phyloP scores from a whole-genome alignment of 2,797 vertebrate genomes.

The Cyprinella venusta region DNA sequence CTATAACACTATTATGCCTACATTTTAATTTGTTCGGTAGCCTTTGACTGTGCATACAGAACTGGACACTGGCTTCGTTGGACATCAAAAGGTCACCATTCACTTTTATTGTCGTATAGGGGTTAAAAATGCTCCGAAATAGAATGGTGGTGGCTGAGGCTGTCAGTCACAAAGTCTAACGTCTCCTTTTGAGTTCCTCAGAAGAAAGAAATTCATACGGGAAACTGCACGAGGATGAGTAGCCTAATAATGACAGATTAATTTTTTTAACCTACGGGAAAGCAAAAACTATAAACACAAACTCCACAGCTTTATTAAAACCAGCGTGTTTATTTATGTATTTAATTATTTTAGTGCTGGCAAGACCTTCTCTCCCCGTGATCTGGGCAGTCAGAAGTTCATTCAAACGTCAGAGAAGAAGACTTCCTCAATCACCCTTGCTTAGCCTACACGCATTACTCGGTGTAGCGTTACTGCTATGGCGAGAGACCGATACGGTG shows the following conservation, averaged over 20 bases:
- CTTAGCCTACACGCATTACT: too few relatives aligned
- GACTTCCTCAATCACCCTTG: conserved; percentile 22
- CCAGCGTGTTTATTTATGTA: neutral
- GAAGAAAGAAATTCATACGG: neutral
- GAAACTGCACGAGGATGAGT: neutral
- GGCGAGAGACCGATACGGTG: neutral
- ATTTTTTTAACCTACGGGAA: neutral
- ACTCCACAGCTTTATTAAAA: neutral
- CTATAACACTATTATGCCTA: neutral
- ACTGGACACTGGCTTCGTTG: neutral
- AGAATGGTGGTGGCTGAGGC: neutral
- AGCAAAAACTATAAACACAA: neutral
- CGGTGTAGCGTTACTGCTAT: neutral
- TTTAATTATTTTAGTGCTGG: neutral
- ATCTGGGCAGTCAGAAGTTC: neutral
- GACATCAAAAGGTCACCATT: neutral
- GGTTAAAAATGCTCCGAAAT: neutral
- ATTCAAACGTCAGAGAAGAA: conserved; percentile 29
- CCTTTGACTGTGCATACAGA: neutral
- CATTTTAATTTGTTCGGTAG: neutral
- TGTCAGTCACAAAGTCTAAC: neutral
- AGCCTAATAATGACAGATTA: neutral
- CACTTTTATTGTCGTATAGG: neutral
- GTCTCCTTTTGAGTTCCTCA: neutral
- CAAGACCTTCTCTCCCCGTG: neutral